Evolutionary conservation across 2,888 invertebrate genomes (phyloP).

Genomic region (Caenorhabditis sp.): DNA sequence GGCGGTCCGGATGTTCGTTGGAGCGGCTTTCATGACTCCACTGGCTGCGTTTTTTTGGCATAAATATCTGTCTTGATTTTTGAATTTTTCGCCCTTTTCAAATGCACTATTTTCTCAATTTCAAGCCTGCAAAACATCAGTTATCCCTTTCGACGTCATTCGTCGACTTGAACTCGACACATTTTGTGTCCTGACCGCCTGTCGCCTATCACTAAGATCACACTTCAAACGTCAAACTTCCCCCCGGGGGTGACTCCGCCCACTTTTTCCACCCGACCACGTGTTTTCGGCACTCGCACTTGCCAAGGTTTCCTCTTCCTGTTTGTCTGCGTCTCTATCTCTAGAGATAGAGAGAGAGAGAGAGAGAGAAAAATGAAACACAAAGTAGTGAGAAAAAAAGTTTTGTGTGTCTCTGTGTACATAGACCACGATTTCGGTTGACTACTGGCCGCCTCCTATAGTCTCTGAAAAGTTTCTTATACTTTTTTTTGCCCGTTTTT

Average conservation of each 20-base stretch:
- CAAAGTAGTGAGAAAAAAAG: not conserved
- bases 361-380: too few species aligned
- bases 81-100: not conserved
- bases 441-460: not conserved
- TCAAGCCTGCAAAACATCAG: not conserved
- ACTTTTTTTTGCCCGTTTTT: not conserved
- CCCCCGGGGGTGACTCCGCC: not conserved
- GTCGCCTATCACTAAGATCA: slow-evolving; percentile 47
- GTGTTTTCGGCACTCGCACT: too few species aligned
- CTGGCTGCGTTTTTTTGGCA: too few species aligned
- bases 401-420: slow-evolving; percentile 21
- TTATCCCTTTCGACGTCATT: slow-evolving; percentile 1
- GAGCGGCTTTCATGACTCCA: not conserved
- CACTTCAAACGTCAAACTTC: slow-evolving; percentile 59
- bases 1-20: not conserved
- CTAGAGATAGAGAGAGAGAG: not conserved
- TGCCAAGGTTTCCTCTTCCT: slow-evolving; percentile 12
- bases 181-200: slow-evolving; percentile 40
- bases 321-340: slow-evolving; percentile 25
- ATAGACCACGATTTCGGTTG: slow-evolving; percentile 34
- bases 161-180: slow-evolving; percentile 14
- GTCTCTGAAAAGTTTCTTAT: too few species aligned
- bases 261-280: slow-evolving; percentile 1
- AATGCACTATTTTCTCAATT: not conserved
- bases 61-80: too few species aligned